A percentile compares a stretch with the other conserved stretches of the same genome.
phyloP scores from a whole-genome alignment of 2,797 vertebrate genomes.

The Galago senegalensis region DNA sequence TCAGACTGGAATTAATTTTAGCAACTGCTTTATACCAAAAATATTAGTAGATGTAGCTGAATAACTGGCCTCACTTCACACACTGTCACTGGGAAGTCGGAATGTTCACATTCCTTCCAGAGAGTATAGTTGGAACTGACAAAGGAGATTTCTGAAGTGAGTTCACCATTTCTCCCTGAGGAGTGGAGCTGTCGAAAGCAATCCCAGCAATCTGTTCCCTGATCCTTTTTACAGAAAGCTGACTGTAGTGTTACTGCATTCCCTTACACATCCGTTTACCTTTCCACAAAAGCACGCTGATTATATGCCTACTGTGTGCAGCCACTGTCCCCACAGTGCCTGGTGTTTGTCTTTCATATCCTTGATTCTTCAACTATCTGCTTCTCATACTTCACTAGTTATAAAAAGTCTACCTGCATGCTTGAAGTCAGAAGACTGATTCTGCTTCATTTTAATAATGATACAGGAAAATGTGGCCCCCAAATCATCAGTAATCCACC shows the following conservation, averaged over 20 bases:
- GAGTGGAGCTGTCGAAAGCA: slow-evolving; percentile 90
- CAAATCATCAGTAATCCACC: not conserved
- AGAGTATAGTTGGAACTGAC: slow-evolving; percentile 80
- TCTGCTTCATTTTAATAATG: not conserved
- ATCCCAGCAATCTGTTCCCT: slow-evolving; percentile 90
- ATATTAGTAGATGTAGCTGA: slow-evolving; percentile 83
- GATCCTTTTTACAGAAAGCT: slow-evolving; percentile 89
- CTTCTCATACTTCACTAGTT: not conserved
- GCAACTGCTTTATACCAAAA: slow-evolving; percentile 83
- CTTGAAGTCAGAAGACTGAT: not conserved
- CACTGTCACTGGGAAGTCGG: slow-evolving; percentile 83
- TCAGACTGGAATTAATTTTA: slow-evolving; percentile 82
- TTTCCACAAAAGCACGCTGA: not conserved
- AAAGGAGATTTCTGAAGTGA: slow-evolving; percentile 78
- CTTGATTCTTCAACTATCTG: not conserved
- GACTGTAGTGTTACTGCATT: slow-evolving; percentile 86
- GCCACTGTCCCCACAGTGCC: not conserved
- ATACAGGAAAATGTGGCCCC: not conserved
- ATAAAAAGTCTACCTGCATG: not conserved
- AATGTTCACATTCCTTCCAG: slow-evolving; percentile 81
- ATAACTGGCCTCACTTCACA: slow-evolving; percentile 80
- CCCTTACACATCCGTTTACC: not conserved
- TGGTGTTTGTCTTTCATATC: not conserved
- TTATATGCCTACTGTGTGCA: not conserved
- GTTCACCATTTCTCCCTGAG: slow-evolving; percentile 82